phyloP scores from a whole-genome alignment of 2,888 invertebrate genomes.

The Polymixis lichenea region DNA sequence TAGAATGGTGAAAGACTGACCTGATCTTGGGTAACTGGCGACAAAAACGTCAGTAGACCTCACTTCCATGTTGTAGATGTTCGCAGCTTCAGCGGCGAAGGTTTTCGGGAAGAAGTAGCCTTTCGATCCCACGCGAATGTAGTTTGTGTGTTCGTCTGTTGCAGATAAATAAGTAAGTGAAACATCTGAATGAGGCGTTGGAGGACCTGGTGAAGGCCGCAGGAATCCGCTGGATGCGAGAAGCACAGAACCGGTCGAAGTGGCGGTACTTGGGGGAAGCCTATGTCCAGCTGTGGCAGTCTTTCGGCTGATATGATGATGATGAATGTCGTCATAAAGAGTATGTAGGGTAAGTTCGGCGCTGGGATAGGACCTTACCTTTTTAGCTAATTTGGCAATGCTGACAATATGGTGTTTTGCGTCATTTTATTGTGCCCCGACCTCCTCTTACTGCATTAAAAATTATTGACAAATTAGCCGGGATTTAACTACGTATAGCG shows the following conservation, averaged over 20 bases:
- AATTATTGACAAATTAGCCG: background rate
- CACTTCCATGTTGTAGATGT: conserved; percentile 92
- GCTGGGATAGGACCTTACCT: background rate
- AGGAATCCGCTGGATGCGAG: no score
- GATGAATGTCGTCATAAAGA: background rate
- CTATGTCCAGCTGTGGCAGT: no score
- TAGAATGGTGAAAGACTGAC: conserved; percentile 70
- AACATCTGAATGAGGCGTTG: background rate
- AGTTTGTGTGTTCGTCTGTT: conserved; percentile 82
- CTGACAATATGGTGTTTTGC: background rate
- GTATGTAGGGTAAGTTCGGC: background rate
- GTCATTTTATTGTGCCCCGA: background rate
- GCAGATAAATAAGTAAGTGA: background rate
- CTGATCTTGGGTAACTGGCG: conserved; percentile 93
- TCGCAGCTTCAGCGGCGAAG: conserved; percentile 89
- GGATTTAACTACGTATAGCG: no score
- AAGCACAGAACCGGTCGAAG: no score
- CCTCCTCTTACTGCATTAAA: background rate
- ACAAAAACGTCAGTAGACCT: conserved; percentile 92
- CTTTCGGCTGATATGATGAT: no score
- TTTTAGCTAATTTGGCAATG: background rate
- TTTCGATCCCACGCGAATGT: conserved; percentile 92
- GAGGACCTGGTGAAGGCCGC: no score
- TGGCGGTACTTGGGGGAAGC: no score
- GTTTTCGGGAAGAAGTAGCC: conserved; percentile 92